Evolutionary conservation across 1,140 invertebrate species (phyloP), one percentile per base, ranked within the genome.

Genomic region (Pseudomyrmex cubaensis): DNA sequence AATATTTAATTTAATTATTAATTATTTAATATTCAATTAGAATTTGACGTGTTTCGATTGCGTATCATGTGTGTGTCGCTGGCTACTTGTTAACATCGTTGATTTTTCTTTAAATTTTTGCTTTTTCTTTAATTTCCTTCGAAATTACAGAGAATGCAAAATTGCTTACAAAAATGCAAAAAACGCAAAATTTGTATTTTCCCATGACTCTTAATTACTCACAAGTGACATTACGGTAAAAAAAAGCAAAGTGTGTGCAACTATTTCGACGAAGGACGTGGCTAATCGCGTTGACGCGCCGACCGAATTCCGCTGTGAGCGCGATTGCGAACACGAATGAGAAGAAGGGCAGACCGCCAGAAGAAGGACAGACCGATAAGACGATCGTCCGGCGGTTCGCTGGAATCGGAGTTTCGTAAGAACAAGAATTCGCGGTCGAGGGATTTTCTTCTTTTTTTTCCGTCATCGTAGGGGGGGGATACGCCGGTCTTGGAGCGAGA

Each of bases 231-330:
- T 57, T 57, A 22, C 17, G 62, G 12, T 7, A 22, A 12, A 1
- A 64, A 75, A 4, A 57, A 64, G 15, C 7, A 35, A 57, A 2
- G 5, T 15, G 17, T 22, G 17, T 22, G 25, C 2, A 61, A 35
- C 22, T n/a, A 13, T 62, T 82, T 82, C 72, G 52, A 64, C 9
- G 54, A 76, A 76, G 46, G 10, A 82, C 76, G 13, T 74, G 22
- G 4, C 35, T 35, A 35, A 35, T 35, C 35, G 35, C 35, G 4
- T 82, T 82, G 61, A 8, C 15, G 7, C n/a, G 9, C 12, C 12
- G 2, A 25, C 10, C 13, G 17, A 25, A 69, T 69, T 59, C 64
- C 17, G 10, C 1, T 59, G 0, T 59, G 0, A 25, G 25, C n/a
- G 1, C 25, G 5, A 44, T 57, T n/a, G 10, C 9, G 15, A 2